Base-by-base conservation (phyloP, 2,797 vertebrate genomes). In the Taenioides sp. region DNA sequence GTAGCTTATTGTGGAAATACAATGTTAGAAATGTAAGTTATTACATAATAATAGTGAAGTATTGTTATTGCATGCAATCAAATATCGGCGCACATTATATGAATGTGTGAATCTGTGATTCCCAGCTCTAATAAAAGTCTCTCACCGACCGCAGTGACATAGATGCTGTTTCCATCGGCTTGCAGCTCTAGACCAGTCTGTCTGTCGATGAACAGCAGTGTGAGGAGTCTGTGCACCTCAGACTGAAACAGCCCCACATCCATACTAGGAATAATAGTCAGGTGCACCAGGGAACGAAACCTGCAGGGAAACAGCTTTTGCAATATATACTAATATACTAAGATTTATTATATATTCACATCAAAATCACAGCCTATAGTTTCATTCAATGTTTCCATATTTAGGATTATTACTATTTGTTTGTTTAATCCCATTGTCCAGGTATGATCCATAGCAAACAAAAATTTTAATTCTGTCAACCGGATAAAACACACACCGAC, bases 81-180 rank as follows among this genome's bases (percentile, higher is more conserved):
- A 50, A 17, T 50, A 50, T 17, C 4, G 4, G 18, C 14, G 5
- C 47, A 49, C 18, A 50, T 50, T 43, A 50, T 52, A n/a, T 52
- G 17, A 9, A 54, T 54, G 18, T 54, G 50, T 23, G 22, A 10
- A 4, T 23, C n/a, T 58, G 22, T 58, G 23, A 55, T 55, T 22
- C 5, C 23, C 12, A 25, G 23, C 23, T 23, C 25, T 12, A 22
- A 20, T 20, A 7, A 50, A 50, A 55, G 0, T 22, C 60, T 69
- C 89, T 52, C 87, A 94, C 94, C 93, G 3, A 93, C 64, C 43
- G 94, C 80, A 10, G 78, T 89, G 70, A 84, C 80, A 34, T 81
- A 62, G 16, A 93, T 88, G 62, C 55, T 87, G 0, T 31, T 0
- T 0, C 7, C 0, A 4, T 80, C 7, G 0, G 81, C 59, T 22